Conservation (phyloP, 2,888 invertebrate genomes). For the Latheticus oryzae region DNA sequence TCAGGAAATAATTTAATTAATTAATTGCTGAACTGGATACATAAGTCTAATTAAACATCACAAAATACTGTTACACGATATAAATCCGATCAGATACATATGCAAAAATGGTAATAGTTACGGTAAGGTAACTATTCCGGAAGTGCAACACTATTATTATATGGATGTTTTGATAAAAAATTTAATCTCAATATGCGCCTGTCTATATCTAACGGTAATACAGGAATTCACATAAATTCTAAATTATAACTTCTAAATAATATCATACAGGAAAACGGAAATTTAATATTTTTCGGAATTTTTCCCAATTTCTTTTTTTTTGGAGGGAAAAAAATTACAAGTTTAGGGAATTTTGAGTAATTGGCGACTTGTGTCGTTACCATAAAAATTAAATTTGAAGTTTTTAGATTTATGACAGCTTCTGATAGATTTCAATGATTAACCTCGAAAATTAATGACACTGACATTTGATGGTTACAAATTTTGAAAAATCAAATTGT, state of each 20-base stretch:
- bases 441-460: too few relatives aligned
- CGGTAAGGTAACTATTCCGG: slow-evolving; percentile 18
- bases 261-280: too few relatives aligned
- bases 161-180: slow-evolving; percentile 13
- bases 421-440: too few relatives aligned
- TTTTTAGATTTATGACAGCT: too few relatives aligned
- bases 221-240: slow-evolving; percentile 1
- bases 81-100: slow-evolving; percentile 22
- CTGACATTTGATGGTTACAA: too few relatives aligned
- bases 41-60: slow-evolving; percentile 18
- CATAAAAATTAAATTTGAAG: too few relatives aligned
- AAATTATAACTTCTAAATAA: slow-evolving; percentile 3
- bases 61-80: slow-evolving; percentile 18
- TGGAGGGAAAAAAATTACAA: too few relatives aligned
- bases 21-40: slow-evolving; percentile 10
- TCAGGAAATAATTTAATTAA: slow-evolving; percentile 11
- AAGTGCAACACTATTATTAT: slow-evolving; percentile 20
- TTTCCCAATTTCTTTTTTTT: too few relatives aligned
- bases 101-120: slow-evolving; percentile 30
- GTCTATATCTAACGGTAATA: slow-evolving; percentile 4
- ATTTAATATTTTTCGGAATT: too few relatives aligned
- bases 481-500: too few relatives aligned
- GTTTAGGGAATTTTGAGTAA: too few relatives aligned
- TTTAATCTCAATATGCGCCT: slow-evolving; percentile 3
- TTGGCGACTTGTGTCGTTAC: too few relatives aligned